Conservation (phyloP, 2,113 vertebrate species). For the Octodon degus region DNA sequence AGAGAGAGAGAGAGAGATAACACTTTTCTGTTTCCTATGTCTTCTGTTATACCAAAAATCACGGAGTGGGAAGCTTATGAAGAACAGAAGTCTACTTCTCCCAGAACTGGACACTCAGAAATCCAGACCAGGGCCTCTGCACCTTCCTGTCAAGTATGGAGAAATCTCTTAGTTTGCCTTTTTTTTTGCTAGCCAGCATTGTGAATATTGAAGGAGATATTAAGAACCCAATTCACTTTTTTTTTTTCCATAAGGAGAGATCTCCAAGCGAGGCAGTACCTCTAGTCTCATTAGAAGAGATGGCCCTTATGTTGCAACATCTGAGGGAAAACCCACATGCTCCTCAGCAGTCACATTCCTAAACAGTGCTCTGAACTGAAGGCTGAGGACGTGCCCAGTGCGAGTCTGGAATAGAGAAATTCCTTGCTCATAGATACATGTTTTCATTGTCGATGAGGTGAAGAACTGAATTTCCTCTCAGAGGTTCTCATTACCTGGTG, state of each 20-base stretch:
- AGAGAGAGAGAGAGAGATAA: no score
- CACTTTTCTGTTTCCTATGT: not conserved
- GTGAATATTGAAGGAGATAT: fast-evolving
- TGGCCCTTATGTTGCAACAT: not conserved
- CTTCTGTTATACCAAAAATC: not conserved
- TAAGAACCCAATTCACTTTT: not conserved
- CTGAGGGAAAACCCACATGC: not conserved
- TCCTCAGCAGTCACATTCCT: conserved; percentile 2
- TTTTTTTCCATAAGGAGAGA: not conserved
- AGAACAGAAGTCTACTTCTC: not conserved
- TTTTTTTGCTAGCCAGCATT: not conserved
- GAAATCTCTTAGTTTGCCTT: not conserved
- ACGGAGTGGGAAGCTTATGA: not conserved
- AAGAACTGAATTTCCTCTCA: conserved; percentile 52
- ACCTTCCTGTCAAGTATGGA: not conserved
- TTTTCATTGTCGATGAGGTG: conserved; percentile 72
- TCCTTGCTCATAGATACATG: conserved; percentile 70
- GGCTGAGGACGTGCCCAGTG: not conserved
- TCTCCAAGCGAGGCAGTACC: conserved; percentile 2
- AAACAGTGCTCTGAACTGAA: conserved; percentile 48
- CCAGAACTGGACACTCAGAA: not conserved
- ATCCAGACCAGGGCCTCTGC: not conserved
- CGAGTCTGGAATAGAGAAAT: conserved; percentile 61
- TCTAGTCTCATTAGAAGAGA: conserved; percentile 25
- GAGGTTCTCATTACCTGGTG: not conserved